Base-by-base conservation (phyloP, 2,113 vertebrate species). In the Tursiops truncatus region DNA sequence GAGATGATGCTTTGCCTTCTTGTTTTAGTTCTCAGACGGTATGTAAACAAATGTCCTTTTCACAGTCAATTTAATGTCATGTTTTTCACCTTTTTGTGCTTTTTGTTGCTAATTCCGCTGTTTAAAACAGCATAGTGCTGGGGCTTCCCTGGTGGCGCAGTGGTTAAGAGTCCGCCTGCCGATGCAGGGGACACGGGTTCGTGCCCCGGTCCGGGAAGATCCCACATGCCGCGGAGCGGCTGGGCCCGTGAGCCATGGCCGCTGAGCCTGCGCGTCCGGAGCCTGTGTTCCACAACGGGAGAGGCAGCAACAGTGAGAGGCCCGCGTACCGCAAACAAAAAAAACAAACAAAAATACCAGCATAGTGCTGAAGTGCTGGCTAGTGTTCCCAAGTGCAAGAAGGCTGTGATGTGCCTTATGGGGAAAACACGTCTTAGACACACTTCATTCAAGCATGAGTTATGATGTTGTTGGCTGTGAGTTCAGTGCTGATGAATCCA, bases 371-470 rank as follows among this genome's bases (percentile, higher is more conserved):
- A 71, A 13, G 36, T 4, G 2, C 8, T 1, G 50, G 1, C 44
- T 10, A 6, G 50, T 1, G 4, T 12, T 3, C 5, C 62, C 8
- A 31, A 20, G 14, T 6, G 5, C 8, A 14, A 21, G 28, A 53
- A 21, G 26, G 7, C 11, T 6, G 3, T 1, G 2, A 0, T 0
- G 11, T 2, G 1, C 33, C 50, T n/a, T 4, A 2, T 0, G 33
- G 68, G 68, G 2, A 3, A 11, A 1, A 2, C 36, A 5, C 1
- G 0, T 3, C 17, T 41, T 6, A 6, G 15, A n/a, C 0, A 28
- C 8, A 17, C 9, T 14, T 25, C 23, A 5, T 1, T 23, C 2
- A 18, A 20, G 10, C 7, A 2, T 1, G 84, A 8, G 88, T 38
- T 58, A 1, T 0, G 0, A 33, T 1, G 28, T 2, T 7, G 25